These are phyloP conservation scores for Sitta europaea DNA, from an alignment of 2,113 vertebrate species.

Conservation along the genomic window DNA sequence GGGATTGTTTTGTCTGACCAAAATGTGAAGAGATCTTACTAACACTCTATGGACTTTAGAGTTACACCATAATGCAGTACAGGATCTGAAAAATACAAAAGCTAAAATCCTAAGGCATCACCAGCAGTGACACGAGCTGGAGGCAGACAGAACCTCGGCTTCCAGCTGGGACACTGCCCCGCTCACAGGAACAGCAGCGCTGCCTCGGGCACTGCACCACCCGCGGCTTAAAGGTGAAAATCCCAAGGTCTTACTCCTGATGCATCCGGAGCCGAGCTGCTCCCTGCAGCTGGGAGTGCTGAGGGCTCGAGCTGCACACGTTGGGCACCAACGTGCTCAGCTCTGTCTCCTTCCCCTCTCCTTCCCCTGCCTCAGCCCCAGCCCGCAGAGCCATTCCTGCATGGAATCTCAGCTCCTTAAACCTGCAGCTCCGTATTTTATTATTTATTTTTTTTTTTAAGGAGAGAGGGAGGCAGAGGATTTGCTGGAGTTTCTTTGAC, in stretches of 20 bases:
- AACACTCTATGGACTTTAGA: rapidly evolving
- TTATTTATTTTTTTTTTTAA: background rate
- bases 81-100: background rate
- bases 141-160: background rate
- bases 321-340: rapidly evolving
- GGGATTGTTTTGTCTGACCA: background rate
- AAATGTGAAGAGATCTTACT: background rate
- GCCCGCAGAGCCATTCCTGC: background rate
- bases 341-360: background rate
- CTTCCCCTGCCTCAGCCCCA: background rate
- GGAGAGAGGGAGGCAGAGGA: background rate
- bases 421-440: background rate
- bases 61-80: background rate
- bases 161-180: background rate
- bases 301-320: rapidly evolving
- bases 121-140: background rate
- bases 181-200: background rate
- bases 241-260: background rate
- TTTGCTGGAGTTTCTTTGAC: conserved; percentile 57
- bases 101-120: background rate
- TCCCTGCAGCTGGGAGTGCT: background rate
- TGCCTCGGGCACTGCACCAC: background rate
- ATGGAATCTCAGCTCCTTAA: background rate
- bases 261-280: background rate
- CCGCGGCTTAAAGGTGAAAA: background rate